A percentile compares a stretch with the other conserved stretches of the same genome.
These are phyloP conservation scores for Xanthorhoe spadicearia DNA, from an alignment of 2,888 invertebrate genomes.

Conservation along the genomic window DNA sequence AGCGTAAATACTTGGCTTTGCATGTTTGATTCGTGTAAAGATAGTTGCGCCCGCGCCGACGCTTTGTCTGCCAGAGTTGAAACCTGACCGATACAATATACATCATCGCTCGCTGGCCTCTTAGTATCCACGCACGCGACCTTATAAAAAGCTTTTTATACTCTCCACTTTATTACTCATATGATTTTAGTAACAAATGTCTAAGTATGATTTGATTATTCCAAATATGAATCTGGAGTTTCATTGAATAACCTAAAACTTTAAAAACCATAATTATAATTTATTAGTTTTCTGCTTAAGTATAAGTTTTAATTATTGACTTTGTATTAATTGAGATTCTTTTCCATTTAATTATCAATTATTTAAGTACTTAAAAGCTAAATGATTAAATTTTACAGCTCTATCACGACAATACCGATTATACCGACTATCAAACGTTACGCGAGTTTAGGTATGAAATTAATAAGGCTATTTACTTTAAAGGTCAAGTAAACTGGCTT, in stretches of 20 bases:
- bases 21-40: conserved; percentile 51
- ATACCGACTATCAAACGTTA: conserved; percentile 47
- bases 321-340: too few relatives aligned
- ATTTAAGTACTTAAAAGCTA: not conserved
- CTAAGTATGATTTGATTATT: too few relatives aligned
- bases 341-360: too few relatives aligned
- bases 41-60: conserved; percentile 54
- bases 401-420: conserved; percentile 17
- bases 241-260: too few relatives aligned
- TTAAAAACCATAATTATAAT: too few relatives aligned
- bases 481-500: conserved; percentile 74
- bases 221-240: too few relatives aligned
- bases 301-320: too few relatives aligned
- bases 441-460: conserved; percentile 60
- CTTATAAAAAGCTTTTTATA: not conserved
- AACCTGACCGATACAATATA: conserved; percentile 46
- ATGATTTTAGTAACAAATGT: too few relatives aligned
- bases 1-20: conserved; percentile 32
- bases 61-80: conserved; percentile 59
- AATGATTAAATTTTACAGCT: not conserved
- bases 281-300: too few relatives aligned
- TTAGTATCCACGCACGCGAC: conserved; percentile 44
- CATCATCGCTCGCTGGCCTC: conserved; percentile 49
- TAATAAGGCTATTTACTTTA: conserved; percentile 72
- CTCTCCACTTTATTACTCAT: not conserved